Base-by-base conservation (phyloP, 2,888 invertebrate species). In the Hypercompe scribonia region DNA sequence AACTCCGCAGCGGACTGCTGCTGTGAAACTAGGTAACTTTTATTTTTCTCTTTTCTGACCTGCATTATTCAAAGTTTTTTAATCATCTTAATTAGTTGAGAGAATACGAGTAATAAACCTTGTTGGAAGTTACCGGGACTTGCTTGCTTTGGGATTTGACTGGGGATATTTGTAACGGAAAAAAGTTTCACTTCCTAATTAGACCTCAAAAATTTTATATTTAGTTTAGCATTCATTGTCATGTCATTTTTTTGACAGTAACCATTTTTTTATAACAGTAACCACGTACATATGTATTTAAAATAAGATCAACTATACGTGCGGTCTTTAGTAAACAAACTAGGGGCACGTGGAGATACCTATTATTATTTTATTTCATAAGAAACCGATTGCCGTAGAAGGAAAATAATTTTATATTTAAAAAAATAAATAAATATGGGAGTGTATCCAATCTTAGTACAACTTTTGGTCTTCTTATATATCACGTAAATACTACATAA, bases 11-110 rank as follows among this genome's bases (percentile, higher is more conserved):
- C 73, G 70, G 68, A 70, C 70, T 65, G 50, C 36, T 46, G 58
- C 65, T 28, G 33, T 28, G 33, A 39, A 70, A 71, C 58, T 71
- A 65, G 46, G 13, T 28, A 63, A 70, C 18, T 58, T 64, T 65
- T 54, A 70, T 67, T 72, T 71, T 76, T 71, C 65, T 70, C 65
- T 71, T 61, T 58, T 68, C 34, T 65, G 64, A 71, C 24, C 54
- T 31, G 64, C 46, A 72, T 69, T 70, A 69, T 72, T 67, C 66
- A 64, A 75, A 67, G 72, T 71, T 71, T 74, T 70, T 74, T 72
- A 72, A 74, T 77, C 73, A 68, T 71, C 58, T 69, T 74, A 71
- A 71, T 76, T 71, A 69, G 68, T 66, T 61, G 24, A 11, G 54
- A 74, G 42, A 68, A 42, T 68, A 68, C 31, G 33, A 64, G 68